These are phyloP conservation scores for Misgurnus anguillicaudatus DNA, from an alignment of 2,113 vertebrate genomes.

Conservation along the genomic window DNA sequence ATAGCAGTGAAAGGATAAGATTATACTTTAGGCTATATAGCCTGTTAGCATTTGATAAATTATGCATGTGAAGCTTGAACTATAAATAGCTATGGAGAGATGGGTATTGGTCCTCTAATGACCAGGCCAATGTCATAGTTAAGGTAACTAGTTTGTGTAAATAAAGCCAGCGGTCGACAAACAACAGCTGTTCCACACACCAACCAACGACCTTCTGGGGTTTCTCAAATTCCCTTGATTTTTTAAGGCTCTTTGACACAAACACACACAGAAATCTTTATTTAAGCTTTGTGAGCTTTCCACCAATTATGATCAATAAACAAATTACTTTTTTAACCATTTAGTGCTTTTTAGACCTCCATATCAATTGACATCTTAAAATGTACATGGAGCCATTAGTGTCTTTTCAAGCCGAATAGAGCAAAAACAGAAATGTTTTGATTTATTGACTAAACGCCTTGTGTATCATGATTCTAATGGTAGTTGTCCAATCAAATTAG, in stretches of 20 bases:
- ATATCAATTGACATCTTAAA: not conserved
- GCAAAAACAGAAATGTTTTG: too few relatives aligned
- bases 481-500: not conserved
- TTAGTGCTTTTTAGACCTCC: not conserved
- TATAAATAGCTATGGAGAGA: constrained; percentile 74
- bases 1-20: constrained; percentile 26
- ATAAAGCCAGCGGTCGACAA: constrained; percentile 87
- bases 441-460: too few relatives aligned
- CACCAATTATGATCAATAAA: not conserved
- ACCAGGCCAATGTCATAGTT: constrained; percentile 56
- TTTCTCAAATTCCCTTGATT: constrained; percentile 74
- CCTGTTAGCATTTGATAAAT: constrained; percentile 67
- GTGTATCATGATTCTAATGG: too few relatives aligned
- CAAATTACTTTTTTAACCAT: too few relatives aligned
- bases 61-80: constrained; percentile 62
- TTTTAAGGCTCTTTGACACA: constrained; percentile 27
- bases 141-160: constrained; percentile 81
- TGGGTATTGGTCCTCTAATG: constrained; percentile 50
- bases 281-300: not conserved
- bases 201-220: constrained; percentile 59
- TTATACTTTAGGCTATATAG: constrained; percentile 39
- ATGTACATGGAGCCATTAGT: too few relatives aligned
- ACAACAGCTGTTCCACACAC: constrained; percentile 68
- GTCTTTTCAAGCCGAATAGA: too few relatives aligned
- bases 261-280: not conserved